phyloP scores from a whole-genome alignment of 2,888 invertebrate genomes.

The Drosophila histrio region DNA sequence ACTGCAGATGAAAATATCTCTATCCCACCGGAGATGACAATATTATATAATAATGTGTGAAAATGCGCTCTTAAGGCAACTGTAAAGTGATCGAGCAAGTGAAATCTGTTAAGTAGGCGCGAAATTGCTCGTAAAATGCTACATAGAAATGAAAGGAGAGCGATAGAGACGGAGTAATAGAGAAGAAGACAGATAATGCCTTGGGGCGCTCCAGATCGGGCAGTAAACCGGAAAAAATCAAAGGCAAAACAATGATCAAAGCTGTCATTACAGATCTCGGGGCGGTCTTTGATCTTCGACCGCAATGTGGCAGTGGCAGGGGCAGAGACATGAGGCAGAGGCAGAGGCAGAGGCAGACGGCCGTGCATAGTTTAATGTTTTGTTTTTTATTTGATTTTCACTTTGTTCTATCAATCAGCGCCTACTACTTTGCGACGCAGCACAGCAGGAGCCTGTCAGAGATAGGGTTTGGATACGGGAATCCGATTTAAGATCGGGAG shows the following conservation, averaged over 20 bases:
- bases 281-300: conserved; percentile 78
- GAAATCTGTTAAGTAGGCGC: conserved; percentile 71
- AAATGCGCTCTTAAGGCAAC: conserved; percentile 23
- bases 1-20: not conserved
- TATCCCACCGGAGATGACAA: conserved; percentile 6
- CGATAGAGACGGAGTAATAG: not conserved
- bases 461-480: conserved; percentile 35
- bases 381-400: conserved; percentile 81
- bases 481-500: conserved; percentile 19
- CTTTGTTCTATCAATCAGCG: conserved; percentile 80
- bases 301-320: conserved; percentile 59
- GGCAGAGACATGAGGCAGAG: not conserved
- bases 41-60: conserved; percentile 25
- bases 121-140: conserved; percentile 68
- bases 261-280: conserved; percentile 80
- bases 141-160: not conserved
- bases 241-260: conserved; percentile 80
- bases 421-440: conserved; percentile 74
- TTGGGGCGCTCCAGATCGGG: conserved; percentile 48
- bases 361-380: conserved; percentile 68
- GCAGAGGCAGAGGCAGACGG: conserved; percentile 13
- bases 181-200: conserved; percentile 3
- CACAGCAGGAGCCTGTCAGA: conserved; percentile 54
- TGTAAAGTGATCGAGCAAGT: conserved; percentile 33
- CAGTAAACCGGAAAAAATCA: conserved; percentile 77